Conservation (phyloP, 2,113 vertebrate genomes). For the Chaetorhynchus papuensis region DNA sequence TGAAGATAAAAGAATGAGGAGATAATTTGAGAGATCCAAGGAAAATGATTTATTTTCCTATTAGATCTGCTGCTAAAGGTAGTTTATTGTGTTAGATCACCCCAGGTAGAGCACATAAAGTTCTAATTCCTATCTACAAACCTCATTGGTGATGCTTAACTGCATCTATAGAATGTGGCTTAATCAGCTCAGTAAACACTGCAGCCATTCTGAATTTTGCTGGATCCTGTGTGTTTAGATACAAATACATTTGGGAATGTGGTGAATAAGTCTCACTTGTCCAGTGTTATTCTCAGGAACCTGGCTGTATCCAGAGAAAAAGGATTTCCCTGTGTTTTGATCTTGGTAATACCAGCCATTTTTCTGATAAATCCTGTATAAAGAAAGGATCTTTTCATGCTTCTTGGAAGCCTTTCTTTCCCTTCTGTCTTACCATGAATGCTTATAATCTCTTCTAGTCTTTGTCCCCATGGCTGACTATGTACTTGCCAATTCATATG, state of each 20-base stretch:
- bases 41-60: not conserved
- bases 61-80: not conserved
- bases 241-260: not conserved
- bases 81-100: not conserved
- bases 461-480: not conserved
- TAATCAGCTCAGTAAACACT: not conserved
- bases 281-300: not conserved
- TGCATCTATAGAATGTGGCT: not conserved
- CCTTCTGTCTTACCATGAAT: not conserved
- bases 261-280: not conserved
- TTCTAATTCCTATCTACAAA: not conserved
- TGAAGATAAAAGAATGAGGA: not conserved
- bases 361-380: not conserved
- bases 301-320: not conserved
- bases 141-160: not conserved
- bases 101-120: not conserved
- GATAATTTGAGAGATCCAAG: not conserved
- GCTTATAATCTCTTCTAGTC: not conserved
- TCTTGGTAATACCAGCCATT: not conserved
- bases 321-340: not conserved
- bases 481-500: rapidly evolving
- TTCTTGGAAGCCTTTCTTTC: not conserved
- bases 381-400: not conserved
- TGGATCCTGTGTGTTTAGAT: not conserved
- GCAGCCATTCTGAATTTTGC: not conserved